Percentiles rank a stretch among this genome's conserved stretches.
phyloP scores from a whole-genome alignment of 2,113 vertebrate species.

The Chionomys nivalis region DNA sequence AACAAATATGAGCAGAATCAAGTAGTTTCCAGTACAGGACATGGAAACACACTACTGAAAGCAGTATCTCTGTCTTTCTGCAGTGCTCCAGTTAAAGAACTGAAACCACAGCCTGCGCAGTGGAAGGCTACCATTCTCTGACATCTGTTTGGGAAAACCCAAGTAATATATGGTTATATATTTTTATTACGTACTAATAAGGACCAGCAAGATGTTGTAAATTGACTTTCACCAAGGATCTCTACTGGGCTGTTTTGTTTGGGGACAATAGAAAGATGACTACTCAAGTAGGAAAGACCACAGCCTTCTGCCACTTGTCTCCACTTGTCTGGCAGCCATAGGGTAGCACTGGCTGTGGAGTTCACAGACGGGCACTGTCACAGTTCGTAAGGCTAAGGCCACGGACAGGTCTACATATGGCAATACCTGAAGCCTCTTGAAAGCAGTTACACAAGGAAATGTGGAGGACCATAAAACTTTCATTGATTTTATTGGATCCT shows the following conservation, averaged over 20 bases:
- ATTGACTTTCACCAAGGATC: neutral
- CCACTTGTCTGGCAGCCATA: neutral
- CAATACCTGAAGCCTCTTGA: neutral
- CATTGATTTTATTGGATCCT: neutral
- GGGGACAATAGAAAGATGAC: neutral
- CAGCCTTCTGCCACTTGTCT: neutral
- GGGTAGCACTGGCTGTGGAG: neutral
- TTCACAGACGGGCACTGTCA: neutral
- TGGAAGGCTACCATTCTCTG: neutral
- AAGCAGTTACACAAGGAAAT: slow-evolving; percentile 12
- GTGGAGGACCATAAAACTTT: neutral
- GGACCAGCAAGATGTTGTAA: neutral
- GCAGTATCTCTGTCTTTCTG: neutral
- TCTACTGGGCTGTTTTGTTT: neutral
- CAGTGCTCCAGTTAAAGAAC: neutral
- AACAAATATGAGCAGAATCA: neutral
- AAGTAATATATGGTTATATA: neutral
- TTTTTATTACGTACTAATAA: neutral
- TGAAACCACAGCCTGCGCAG: neutral
- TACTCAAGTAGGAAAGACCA: neutral
- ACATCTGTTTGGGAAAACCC: neutral
- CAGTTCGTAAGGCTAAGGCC: neutral
- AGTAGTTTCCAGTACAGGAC: neutral
- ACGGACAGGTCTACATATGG: neutral
- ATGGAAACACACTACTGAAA: neutral